phyloP scores from a whole-genome alignment of 1,140 invertebrate genomes.

The Eubasilissa regina region DNA sequence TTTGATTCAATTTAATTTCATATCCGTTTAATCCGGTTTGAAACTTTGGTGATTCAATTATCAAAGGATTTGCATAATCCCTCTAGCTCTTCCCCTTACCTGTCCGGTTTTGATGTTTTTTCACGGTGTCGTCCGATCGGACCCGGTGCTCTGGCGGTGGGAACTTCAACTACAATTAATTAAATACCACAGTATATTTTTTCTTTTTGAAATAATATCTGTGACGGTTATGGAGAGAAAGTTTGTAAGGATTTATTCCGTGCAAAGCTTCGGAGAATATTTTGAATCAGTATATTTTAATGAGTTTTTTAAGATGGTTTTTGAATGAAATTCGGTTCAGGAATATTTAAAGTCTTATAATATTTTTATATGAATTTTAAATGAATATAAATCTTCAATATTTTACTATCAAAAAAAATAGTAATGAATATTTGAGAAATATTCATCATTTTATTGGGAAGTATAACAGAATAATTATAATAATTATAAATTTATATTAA shows the following conservation, averaged over 20 bases:
- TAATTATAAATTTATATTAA: too few relatives aligned
- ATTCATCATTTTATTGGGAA: too few relatives aligned
- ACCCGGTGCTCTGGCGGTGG: background rate
- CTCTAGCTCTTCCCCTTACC: conserved; percentile 48
- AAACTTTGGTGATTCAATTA: conserved; percentile 58
- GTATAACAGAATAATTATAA: too few relatives aligned
- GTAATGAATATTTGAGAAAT: too few relatives aligned
- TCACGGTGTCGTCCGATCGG: conserved; percentile 5
- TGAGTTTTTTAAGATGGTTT: background rate
- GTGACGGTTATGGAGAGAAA: background rate
- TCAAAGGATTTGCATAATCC: conserved; percentile 56
- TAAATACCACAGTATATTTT: background rate
- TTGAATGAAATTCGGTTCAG: too few relatives aligned
- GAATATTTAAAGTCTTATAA: too few relatives aligned
- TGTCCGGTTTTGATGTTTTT: conserved; percentile 44
- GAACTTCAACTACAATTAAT: conserved; percentile 31
- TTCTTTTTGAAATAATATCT: background rate
- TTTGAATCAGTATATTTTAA: conserved; percentile 5
- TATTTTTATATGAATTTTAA: too few relatives aligned
- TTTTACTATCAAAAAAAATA: too few relatives aligned
- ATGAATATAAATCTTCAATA: too few relatives aligned
- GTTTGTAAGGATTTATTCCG: background rate
- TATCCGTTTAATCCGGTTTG: conserved; percentile 53
- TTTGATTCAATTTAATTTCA: conserved; percentile 60
- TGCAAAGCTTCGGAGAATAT: conserved; percentile 6